Base-by-base conservation (phyloP, 2,888 invertebrate genomes). In the Chrysopilus asiliformis region DNA sequence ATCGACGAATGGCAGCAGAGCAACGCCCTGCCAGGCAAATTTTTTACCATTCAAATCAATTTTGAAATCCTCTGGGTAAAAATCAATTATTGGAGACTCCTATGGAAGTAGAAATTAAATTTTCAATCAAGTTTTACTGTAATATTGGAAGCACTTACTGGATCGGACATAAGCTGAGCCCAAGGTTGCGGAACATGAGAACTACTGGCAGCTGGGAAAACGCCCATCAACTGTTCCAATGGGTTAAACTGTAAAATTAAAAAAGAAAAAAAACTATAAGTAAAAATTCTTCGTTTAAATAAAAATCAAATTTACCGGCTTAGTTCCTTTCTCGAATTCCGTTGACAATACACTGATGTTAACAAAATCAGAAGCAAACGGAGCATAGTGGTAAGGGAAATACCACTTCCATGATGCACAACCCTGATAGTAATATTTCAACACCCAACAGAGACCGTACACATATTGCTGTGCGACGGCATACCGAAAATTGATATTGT, bases 351-450 rank as follows among this genome's bases (percentile, higher is more conserved):
- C 83, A 36, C 76, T 75, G 38, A 98, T 81, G 57, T 93, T 86
- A 41, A 87, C 74, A 66, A 99, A 98, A 68, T 99, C 98, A 0
- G 95, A 95, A 4, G 98, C 98, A 67, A 98, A 98, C 6, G 98
- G 98, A 13, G 98, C 97, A 68, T 99, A 98, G 67, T 98, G 98
- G 64, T 93, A 98, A 0, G 98, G 98, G 65, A 91, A 98, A 68
- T 94, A 98, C 98, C 98, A 98, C 66, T 95, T 89, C 98, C 98
- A 99, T 13, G 90, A 91, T 22, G 93, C 87, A 67, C 97, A 98
- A 35, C 98, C 97, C 73, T 97, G 97, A 67, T 98, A 98, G 66
- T 98, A 98, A 67, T 97, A 98, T 48, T 86, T 78, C 18, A 99
- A 68, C 38, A 99, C 98, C 98, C 98, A 98, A 65, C 93, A 93